Conservation (phyloP, 2,113 vertebrate species). For the Progne subis region DNA sequence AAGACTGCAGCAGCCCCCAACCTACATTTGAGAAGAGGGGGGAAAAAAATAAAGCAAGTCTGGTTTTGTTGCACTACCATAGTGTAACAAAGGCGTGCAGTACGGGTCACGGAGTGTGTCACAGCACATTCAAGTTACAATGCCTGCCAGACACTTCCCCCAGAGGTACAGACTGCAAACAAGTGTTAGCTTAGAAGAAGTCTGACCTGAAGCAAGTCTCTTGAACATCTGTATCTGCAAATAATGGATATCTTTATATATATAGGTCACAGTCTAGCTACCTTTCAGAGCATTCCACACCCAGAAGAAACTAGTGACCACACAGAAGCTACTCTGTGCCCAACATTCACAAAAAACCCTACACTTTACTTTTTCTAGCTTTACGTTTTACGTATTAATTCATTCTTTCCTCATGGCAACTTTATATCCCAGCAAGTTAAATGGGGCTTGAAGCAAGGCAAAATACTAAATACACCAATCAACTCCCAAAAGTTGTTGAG, state of each 20-base stretch:
- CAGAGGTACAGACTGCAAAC: neutral
- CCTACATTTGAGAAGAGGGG: constrained; percentile 67
- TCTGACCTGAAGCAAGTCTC: neutral
- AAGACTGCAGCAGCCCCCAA: constrained; percentile 92
- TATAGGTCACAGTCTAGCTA: neutral
- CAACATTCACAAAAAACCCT: neutral
- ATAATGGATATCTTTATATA: neutral
- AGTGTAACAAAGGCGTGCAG: constrained; percentile 21
- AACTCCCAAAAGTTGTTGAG: neutral
- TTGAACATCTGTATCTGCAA: neutral
- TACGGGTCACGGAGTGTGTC: neutral
- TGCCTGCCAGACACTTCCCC: neutral
- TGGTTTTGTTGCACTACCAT: neutral
- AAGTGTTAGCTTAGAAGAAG: neutral
- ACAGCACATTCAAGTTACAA: neutral
- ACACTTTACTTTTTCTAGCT: neutral
- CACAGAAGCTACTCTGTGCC: neutral
- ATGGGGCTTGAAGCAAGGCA: neutral
- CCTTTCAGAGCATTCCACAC: neutral
- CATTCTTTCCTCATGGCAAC: neutral
- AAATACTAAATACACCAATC: neutral
- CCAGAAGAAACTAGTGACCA: neutral
- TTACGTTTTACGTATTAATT: neutral
- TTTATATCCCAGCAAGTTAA: neutral
- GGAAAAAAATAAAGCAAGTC: neutral